Evolutionary conservation across 2,888 invertebrate species (phyloP), one percentile per base, ranked within the genome.

Genomic region (Strigamia transsilvanica): DNA sequence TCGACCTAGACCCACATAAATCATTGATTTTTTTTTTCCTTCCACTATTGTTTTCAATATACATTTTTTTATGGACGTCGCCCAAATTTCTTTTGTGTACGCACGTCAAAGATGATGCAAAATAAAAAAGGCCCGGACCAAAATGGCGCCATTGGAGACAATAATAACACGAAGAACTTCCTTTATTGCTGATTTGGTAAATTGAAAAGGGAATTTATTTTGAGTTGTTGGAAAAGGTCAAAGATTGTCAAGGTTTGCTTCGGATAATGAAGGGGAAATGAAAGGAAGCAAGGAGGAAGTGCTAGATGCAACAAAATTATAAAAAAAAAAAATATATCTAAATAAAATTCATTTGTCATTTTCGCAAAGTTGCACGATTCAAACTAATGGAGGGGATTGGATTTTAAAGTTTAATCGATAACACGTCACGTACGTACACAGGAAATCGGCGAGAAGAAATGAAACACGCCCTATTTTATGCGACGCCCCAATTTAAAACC

Each of bases 241-340:
- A 61, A 61, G 61, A 61, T 61, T 18, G 61, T 61, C 23, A 23
- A 23, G 3, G 51, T 51, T 51, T n/a, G 51, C 51, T 51, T 10
- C 5, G 10, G 10, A 51, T 51, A 51, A 51, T 51, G 51, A 51
- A 51, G 61, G 61, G 61, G 61, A 18, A 61, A 61, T 61, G 15
- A 61, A 61, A 61, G 61, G 18, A 61, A 61, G 2, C 61, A 61
- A 61, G 61, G 61, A 61, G 61, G 61, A 61, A 61, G 61, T 61
- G 61, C 6, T 61, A 18, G 61, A 15, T 12, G 61, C 2, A 61
- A 61, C 1, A 61, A 61, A 61, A 21, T n/a, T n/a, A n/a, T n/a
- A n/a, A n/a, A n/a, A n/a, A n/a, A n/a, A n/a, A n/a, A n/a, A n/a
- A n/a, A n/a, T n/a, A n/a, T n/a, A n/a, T n/a, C n/a, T n/a, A n/a